These are phyloP conservation scores for Altica lythri DNA, from an alignment of 2,888 invertebrate genomes.

Conservation along the genomic window DNA sequence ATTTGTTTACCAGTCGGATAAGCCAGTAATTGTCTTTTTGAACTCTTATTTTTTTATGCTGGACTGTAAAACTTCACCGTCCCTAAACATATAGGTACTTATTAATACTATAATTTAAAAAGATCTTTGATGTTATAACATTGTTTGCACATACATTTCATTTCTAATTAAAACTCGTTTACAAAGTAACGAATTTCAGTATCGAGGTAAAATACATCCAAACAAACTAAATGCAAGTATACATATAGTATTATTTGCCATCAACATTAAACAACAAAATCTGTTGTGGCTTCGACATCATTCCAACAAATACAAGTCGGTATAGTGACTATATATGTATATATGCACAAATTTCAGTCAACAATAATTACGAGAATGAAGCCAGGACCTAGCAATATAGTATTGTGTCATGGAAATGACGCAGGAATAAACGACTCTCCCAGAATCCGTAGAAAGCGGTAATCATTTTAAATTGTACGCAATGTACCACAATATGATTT, in stretches of 20 bases:
- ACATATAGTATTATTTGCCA: conserved; percentile 15
- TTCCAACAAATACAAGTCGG: conserved; percentile 13
- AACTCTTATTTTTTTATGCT: too few species aligned
- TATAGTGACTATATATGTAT: conserved; percentile 11
- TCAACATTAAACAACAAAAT: conserved; percentile 8
- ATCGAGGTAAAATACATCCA: conserved; percentile 1
- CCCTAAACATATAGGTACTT: too few species aligned
- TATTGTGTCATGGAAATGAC: conserved; percentile 26
- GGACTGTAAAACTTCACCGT: too few species aligned
- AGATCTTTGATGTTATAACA: too few species aligned
- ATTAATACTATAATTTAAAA: too few species aligned
- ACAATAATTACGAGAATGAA: conserved; percentile 27
- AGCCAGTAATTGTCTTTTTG: too few species aligned
- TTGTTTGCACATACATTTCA: too few species aligned
- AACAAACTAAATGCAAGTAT: conserved; percentile 4
- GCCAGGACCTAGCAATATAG: conserved; percentile 17
- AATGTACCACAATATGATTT: conserved; percentile 47
- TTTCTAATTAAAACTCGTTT: too few species aligned
- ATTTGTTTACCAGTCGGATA: too few species aligned
- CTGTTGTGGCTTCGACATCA: conserved; percentile 21
- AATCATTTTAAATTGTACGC: conserved; percentile 48
- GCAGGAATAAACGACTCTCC: conserved; percentile 32
- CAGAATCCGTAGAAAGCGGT: conserved; percentile 36
- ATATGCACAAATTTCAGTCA: conserved; percentile 23
- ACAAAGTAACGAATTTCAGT: too few species aligned